A percentile compares a stretch with the other conserved stretches of the same genome.
These are phyloP conservation scores for Chromis chromis DNA, from an alignment of 2,797 vertebrate genomes.

Conservation along the genomic window DNA sequence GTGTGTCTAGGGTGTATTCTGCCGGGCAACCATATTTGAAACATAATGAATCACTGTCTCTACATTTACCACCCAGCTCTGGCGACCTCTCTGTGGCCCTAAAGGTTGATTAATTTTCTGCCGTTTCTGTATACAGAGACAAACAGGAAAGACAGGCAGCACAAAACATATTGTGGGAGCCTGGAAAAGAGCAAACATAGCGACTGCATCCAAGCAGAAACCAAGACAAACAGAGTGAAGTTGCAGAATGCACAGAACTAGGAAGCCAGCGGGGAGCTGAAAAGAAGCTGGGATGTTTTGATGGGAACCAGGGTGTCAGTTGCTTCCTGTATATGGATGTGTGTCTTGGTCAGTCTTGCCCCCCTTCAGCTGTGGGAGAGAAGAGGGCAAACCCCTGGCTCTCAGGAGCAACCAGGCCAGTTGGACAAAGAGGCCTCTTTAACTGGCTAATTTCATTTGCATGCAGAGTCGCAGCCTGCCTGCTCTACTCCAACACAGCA, in stretches of 20 bases:
- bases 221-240: slow-evolving; percentile 43
- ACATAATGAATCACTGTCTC: slow-evolving; percentile 41
- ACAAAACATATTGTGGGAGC: slow-evolving; percentile 36
- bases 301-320: slow-evolving; percentile 73
- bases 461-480: slow-evolving; percentile 70
- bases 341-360: slow-evolving; percentile 47
- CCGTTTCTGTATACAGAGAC: slow-evolving; percentile 13
- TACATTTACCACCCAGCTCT: slow-evolving; percentile 19
- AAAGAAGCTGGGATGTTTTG: slow-evolving; percentile 50
- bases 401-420: slow-evolving; percentile 65
- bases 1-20: slow-evolving; percentile 28
- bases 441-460: slow-evolving; percentile 79
- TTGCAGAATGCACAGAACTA: slow-evolving; percentile 21
- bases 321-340: slow-evolving; percentile 71
- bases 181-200: slow-evolving; percentile 52
- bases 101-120: slow-evolving; percentile 13
- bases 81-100: not conserved
- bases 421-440: slow-evolving; percentile 82
- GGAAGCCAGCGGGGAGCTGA: slow-evolving; percentile 48
- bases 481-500: slow-evolving; percentile 52
- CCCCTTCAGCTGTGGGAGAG: slow-evolving; percentile 27
- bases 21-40: slow-evolving; percentile 26
- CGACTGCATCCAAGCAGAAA: slow-evolving; percentile 49
- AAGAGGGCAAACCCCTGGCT: slow-evolving; percentile 71
- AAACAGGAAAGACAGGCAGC: slow-evolving; percentile 12